phyloP scores from a whole-genome alignment of 2,797 vertebrate species.

The Staurois parvus region DNA sequence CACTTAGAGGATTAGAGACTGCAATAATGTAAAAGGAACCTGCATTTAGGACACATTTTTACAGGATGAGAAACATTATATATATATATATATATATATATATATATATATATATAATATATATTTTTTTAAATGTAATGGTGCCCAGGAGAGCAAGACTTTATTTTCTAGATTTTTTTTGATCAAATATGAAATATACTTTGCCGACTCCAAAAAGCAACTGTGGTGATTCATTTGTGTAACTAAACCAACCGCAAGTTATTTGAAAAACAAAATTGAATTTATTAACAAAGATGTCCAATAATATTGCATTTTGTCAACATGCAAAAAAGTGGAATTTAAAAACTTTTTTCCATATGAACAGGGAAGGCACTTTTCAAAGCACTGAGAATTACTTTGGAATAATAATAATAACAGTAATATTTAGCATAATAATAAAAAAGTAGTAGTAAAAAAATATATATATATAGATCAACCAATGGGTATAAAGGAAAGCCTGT shows the following conservation, averaged over 20 bases:
- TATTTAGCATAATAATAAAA: neutral
- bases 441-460: neutral
- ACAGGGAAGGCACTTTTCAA: too few species aligned
- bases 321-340: neutral
- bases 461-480: neutral
- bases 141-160: constrained; percentile 63
- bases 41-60: constrained; percentile 73
- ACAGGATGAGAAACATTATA: constrained; percentile 66
- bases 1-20: constrained; percentile 77
- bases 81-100: constrained; percentile 60
- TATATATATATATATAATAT: too few species aligned
- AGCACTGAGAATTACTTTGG: neutral
- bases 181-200: constrained; percentile 62
- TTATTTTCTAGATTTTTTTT: constrained; percentile 58
- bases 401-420: neutral
- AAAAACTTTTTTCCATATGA: neutral
- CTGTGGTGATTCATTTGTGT: constrained; percentile 70
- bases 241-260: constrained; percentile 68
- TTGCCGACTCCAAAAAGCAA: constrained; percentile 65
- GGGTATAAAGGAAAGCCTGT: too few species aligned
- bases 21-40: constrained; percentile 72
- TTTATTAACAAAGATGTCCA: constrained; percentile 36
- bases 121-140: constrained; percentile 60
- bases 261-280: constrained; percentile 69
- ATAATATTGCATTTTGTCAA: constrained; percentile 20